Evolutionary conservation across 2,113 vertebrate genomes (phyloP), one percentile per base, ranked within the genome.

Genomic region (Pitta sordida): DNA sequence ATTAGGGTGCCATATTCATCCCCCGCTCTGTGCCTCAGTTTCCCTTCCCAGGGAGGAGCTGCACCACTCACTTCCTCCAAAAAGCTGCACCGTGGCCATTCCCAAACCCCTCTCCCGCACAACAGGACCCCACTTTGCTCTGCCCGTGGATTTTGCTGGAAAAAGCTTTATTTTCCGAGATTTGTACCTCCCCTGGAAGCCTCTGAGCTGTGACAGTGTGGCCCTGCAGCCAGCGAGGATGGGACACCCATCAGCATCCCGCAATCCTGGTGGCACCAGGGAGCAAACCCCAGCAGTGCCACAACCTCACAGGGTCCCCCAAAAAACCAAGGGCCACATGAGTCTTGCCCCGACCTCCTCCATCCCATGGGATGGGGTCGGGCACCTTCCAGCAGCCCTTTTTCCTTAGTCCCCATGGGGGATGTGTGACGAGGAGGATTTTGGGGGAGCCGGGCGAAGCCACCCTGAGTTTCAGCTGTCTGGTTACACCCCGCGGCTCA

Each of bases 401-500:
- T 48, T 44, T 13, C 32, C 53, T 53, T 21, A 2, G 0, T 82
- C 85, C 91, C 83, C 86, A 18, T 1, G 8, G 56, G 51, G 78
- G 64, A 74, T 43, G 6, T 43, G 22, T 1, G 0, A 11, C 0
- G 0, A 15, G 36, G 43, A 51, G 34, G 26, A 26, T 48, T n/a
- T 24, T 15, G 39, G 32, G 55, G 18, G 7, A 32, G n/a, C n/a
- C n/a, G 80, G 16, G 22, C 0, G 0, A 81, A 62, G 37, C 55
- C 81, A 18, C 51, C 39, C 56, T 1, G 19, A 73, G 58, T 76
- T 76, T 27, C 53, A 73, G 49, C 64, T 12, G 44, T 12, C 51
- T 1, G 4, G 22, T 78, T 20, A 44, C 56, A 39, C 5, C 71
- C 46, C 0, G 0, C 0, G 0, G 59, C n/a, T 77, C 18, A n/a